Conservation (phyloP, 1,140 invertebrate species). For the Babylonia areolata region DNA sequence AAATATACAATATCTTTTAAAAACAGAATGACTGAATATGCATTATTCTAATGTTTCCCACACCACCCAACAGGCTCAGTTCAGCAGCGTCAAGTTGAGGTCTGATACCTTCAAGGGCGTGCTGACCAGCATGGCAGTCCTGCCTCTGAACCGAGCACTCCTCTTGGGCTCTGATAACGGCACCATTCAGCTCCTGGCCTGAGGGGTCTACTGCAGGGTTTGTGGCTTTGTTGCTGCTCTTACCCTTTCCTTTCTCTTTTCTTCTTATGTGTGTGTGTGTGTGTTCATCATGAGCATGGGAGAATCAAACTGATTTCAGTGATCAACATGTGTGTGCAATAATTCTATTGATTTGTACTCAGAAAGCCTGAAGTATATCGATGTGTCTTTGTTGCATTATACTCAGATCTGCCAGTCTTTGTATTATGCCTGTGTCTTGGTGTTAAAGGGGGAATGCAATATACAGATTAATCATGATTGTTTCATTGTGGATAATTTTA, state of each 20-base stretch:
- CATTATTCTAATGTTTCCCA: no score
- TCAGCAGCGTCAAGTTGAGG: constrained; percentile 89
- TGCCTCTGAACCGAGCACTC: constrained; percentile 91
- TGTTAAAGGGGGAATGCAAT: neutral
- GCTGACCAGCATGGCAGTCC: constrained; percentile 89
- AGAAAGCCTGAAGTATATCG: neutral
- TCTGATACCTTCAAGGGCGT: constrained; percentile 94
- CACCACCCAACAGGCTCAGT: constrained; percentile 81
- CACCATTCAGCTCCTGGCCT: constrained; percentile 80
- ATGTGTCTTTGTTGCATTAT: neutral
- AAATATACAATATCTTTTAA: no score
- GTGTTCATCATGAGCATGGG: neutral
- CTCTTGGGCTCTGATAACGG: constrained; percentile 94
- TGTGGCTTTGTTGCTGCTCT: neutral
- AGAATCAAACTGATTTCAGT: neutral
- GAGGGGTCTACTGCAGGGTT: neutral
- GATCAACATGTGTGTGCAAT: neutral
- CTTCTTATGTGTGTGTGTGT: no score
- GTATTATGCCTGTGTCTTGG: neutral
- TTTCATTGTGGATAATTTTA: no score
- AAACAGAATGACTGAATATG: no score
- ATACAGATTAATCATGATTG: no score
- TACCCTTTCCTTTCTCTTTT: no score
- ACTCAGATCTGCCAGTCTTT: neutral
- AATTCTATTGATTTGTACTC: neutral